phyloP scores from a whole-genome alignment of 2,888 invertebrate genomes.

The Euplagia quadripunctaria region DNA sequence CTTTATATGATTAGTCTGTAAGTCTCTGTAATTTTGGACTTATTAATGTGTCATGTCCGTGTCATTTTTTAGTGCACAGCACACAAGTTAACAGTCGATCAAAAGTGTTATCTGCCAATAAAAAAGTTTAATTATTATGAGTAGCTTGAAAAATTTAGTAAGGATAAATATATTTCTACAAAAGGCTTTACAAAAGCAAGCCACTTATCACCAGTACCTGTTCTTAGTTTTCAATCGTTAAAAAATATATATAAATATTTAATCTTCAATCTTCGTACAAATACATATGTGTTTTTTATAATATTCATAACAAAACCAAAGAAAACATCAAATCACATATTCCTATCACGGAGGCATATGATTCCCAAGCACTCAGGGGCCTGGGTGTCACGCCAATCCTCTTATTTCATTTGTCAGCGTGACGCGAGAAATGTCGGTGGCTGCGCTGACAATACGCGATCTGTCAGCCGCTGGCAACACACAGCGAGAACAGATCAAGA shows the following conservation, averaged over 20 bases:
- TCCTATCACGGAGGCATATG: constrained; percentile 63
- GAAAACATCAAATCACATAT: constrained; percentile 53
- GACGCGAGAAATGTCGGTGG: constrained; percentile 64
- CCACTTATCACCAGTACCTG: too few species aligned
- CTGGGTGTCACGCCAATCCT: constrained; percentile 75
- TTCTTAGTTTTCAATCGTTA: background rate
- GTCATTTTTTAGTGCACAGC: too few species aligned
- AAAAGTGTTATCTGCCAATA: too few species aligned
- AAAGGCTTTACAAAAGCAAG: too few species aligned
- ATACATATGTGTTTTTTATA: background rate
- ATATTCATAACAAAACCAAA: constrained; percentile 17
- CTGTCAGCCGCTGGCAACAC: constrained; percentile 64
- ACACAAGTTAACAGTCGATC: too few species aligned
- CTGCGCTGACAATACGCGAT: constrained; percentile 75
- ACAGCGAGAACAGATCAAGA: constrained; percentile 63
- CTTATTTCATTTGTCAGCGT: constrained; percentile 83
- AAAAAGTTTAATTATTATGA: too few species aligned
- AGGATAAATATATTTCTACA: too few species aligned
- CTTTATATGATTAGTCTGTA: too few species aligned
- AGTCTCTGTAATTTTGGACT: too few species aligned
- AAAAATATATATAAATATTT: constrained; percentile 30
- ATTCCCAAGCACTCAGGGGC: constrained; percentile 61
- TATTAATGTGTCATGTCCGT: too few species aligned
- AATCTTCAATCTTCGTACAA: background rate
- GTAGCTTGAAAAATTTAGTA: too few species aligned